Percentiles rank a stretch among this genome's conserved stretches.
phyloP scores from a whole-genome alignment of 2,113 vertebrate genomes.

The Gallinago media region DNA sequence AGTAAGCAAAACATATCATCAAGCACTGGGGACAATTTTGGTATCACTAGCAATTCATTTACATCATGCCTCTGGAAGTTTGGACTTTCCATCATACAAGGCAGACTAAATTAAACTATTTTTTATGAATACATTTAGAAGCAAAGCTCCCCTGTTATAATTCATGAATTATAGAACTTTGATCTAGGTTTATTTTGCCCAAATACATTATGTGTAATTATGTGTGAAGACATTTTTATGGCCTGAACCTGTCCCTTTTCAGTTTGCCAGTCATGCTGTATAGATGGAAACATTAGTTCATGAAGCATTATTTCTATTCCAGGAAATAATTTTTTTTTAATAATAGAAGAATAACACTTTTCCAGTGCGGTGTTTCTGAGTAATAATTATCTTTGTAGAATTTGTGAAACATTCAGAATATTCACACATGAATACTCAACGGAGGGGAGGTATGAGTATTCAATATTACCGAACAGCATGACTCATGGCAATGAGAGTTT shows the following conservation, averaged over 20 bases:
- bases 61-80: not conserved
- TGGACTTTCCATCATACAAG: not conserved
- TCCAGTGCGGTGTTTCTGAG: constrained; percentile 10
- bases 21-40: not conserved
- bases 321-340: not conserved
- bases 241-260: not conserved
- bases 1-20: not conserved
- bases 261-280: not conserved
- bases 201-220: not conserved
- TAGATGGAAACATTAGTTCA: not conserved
- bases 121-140: not conserved
- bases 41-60: not conserved
- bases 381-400: constrained; percentile 57
- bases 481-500: constrained; percentile 43
- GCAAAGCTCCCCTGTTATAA: not conserved
- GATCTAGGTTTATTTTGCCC: not conserved
- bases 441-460: constrained; percentile 7
- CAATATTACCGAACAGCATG: constrained; percentile 36
- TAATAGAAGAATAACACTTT: constrained; percentile 29
- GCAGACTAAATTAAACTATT: not conserved
- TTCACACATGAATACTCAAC: constrained; percentile 53
- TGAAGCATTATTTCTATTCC: not conserved
- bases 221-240: not conserved
- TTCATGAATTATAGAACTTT: not conserved
- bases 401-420: constrained; percentile 55